phyloP scores from a whole-genome alignment of 2,797 vertebrate genomes.

The Hydrophis major region DNA sequence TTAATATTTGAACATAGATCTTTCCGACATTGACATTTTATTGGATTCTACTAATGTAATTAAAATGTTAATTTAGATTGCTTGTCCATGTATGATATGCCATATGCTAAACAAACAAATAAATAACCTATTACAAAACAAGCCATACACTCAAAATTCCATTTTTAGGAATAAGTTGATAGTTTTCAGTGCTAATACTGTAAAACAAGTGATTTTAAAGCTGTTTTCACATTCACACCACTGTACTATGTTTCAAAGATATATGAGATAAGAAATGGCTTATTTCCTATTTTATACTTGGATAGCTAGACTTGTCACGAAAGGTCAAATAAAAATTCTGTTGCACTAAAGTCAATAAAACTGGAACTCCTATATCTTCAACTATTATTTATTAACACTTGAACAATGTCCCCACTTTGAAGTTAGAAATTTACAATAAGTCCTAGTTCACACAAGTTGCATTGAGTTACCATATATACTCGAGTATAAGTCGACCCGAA shows the following conservation, averaged over 20 bases:
- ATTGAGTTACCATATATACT: not conserved
- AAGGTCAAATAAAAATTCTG: not conserved
- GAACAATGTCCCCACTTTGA: not conserved
- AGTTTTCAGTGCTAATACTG: conserved; percentile 3
- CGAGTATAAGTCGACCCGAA: too few species aligned
- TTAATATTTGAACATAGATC: not conserved
- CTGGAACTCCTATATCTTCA: not conserved
- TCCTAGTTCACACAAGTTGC: not conserved
- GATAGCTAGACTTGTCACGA: not conserved
- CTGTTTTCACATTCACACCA: conserved; percentile 7
- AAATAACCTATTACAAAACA: not conserved
- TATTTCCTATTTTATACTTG: conserved; percentile 6
- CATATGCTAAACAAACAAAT: not conserved
- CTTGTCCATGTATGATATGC: not conserved
- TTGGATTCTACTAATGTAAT: not conserved
- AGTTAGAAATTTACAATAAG: not conserved
- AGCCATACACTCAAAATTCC: not conserved
- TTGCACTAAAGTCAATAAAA: not conserved
- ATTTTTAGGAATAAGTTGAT: not conserved
- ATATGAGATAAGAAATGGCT: not conserved
- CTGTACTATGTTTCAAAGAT: not conserved
- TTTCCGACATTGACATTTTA: not conserved
- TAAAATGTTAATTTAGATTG: not conserved
- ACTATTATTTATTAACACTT: not conserved
- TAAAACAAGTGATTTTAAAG: conserved; percentile 12